Conservation (phyloP, 2,888 invertebrate genomes). For the Eustalomyia histrio region DNA sequence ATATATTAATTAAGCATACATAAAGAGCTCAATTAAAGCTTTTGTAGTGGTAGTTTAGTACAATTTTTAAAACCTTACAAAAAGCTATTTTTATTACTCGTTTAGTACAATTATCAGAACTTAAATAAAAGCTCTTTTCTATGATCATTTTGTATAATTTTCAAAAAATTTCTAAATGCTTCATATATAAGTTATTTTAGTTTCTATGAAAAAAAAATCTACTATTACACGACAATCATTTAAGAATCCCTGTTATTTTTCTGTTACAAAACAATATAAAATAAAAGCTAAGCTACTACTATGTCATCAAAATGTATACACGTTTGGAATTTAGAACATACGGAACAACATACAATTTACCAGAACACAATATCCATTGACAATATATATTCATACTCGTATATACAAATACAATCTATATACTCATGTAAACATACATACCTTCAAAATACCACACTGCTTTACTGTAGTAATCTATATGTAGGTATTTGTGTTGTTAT, state of each 20-base stretch:
- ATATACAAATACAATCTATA: too few relatives aligned
- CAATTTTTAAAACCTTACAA: too few relatives aligned
- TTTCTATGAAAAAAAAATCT: too few relatives aligned
- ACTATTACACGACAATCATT: background rate
- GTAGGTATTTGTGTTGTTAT: background rate
- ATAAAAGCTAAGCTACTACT: constrained; percentile 50
- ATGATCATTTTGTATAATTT: too few relatives aligned
- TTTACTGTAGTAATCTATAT: background rate
- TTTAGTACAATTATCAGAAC: too few relatives aligned
- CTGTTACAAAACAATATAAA: background rate
- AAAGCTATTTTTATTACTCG: too few relatives aligned
- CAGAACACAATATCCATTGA: constrained; percentile 6
- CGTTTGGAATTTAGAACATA: constrained; percentile 62
- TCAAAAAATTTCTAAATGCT: too few relatives aligned
- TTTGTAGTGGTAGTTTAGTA: too few relatives aligned
- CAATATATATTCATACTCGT: background rate
- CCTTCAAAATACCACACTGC: background rate
- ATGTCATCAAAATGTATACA: constrained; percentile 59
- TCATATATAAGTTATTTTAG: too few relatives aligned
- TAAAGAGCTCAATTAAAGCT: too few relatives aligned
- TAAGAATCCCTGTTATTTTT: background rate
- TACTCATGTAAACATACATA: constrained; percentile 12
- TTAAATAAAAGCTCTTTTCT: too few relatives aligned
- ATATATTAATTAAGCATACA: too few relatives aligned
- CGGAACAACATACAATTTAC: constrained; percentile 32